phyloP scores from a whole-genome alignment of 2,888 invertebrate genomes.

The Amiota minor region DNA sequence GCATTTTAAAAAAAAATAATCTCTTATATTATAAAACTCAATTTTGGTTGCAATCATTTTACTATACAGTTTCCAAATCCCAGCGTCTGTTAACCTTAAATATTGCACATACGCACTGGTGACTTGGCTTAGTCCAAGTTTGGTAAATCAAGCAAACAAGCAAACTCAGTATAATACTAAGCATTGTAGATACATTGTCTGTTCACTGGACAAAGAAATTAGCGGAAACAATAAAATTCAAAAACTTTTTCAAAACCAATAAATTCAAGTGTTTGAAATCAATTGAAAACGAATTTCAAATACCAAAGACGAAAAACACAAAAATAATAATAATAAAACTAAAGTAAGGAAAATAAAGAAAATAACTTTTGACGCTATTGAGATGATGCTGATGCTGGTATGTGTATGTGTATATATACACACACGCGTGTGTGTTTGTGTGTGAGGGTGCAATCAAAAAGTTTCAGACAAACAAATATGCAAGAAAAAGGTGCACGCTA shows the following conservation, averaged over 20 bases:
- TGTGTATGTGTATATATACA: background rate
- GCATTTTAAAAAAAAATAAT: too few species aligned
- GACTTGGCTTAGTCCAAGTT: too few species aligned
- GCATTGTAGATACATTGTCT: slow-evolving; percentile 11
- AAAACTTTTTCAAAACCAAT: slow-evolving; percentile 62
- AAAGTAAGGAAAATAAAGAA: slow-evolving; percentile 29
- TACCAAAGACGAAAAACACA: slow-evolving; percentile 39
- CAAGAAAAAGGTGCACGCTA: slow-evolving; percentile 13
- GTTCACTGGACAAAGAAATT: slow-evolving; percentile 62
- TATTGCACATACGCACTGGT: too few species aligned
- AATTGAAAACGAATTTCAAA: slow-evolving; percentile 63
- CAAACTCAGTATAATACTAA: too few species aligned
- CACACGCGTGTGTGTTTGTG: background rate
- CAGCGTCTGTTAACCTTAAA: too few species aligned
- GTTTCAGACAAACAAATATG: slow-evolving; percentile 23
- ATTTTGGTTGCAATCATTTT: too few species aligned
- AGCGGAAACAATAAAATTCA: slow-evolving; percentile 66
- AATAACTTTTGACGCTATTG: slow-evolving; percentile 34
- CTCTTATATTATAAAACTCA: too few species aligned
- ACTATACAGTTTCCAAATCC: too few species aligned
- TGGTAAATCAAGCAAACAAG: too few species aligned
- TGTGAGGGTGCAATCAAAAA: slow-evolving; percentile 14
- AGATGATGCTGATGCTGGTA: background rate
- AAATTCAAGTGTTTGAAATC: slow-evolving; percentile 64
- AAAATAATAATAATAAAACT: slow-evolving; percentile 27